Percentiles rank a stretch among this genome's conserved stretches.
These are phyloP conservation scores for Tor tambroides DNA, from an alignment of 2,113 vertebrate genomes.

Conservation along the genomic window DNA sequence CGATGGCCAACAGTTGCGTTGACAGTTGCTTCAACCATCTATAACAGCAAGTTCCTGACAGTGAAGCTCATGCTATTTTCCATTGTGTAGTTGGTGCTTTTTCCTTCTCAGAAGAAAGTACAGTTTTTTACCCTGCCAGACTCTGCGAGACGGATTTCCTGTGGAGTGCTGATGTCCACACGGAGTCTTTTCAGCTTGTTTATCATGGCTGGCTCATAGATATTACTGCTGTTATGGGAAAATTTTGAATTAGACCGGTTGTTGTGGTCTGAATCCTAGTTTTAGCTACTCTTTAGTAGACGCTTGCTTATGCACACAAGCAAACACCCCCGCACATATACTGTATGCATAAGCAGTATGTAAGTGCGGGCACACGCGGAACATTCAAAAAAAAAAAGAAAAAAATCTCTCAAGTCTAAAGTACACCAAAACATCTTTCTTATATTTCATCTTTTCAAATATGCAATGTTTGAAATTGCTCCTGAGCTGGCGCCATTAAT, in stretches of 20 bases:
- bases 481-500: conserved; percentile 58
- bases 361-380: background rate
- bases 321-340: conserved; percentile 23
- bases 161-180: conserved; percentile 29
- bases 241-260: background rate
- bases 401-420: conserved; percentile 5
- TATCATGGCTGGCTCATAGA: conserved; percentile 17
- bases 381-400: conserved; percentile 25
- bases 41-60: conserved; percentile 28
- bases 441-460: conserved; percentile 59
- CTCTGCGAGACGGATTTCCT: background rate
- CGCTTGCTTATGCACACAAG: conserved; percentile 35
- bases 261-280: background rate
- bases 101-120: conserved; percentile 34
- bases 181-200: conserved; percentile 17
- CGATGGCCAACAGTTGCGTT: background rate
- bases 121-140: conserved; percentile 15
- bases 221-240: background rate
- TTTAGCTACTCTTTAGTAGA: background rate
- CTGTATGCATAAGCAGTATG: conserved; percentile 16
- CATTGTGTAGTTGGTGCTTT: conserved; percentile 13
- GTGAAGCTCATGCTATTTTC: conserved; percentile 21
- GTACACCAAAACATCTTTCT: conserved; percentile 47
- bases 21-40: conserved; percentile 19
- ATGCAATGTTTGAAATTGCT: conserved; percentile 61